phyloP scores from a whole-genome alignment of 2,888 invertebrate genomes.

The Capitulum mitella region DNA sequence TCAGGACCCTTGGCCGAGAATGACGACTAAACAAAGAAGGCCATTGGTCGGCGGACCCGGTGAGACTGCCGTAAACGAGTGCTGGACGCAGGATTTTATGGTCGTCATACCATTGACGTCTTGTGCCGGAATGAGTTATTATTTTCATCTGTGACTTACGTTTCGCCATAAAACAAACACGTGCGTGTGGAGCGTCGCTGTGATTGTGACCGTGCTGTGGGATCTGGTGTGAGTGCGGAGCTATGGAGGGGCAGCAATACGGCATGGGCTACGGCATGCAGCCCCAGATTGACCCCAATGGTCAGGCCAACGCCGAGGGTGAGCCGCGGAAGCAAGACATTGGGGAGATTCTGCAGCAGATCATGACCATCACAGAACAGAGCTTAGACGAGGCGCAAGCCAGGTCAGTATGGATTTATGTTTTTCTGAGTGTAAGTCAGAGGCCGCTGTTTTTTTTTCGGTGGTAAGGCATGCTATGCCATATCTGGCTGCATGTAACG shows the following conservation, averaged over 20 bases:
- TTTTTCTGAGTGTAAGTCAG: no score
- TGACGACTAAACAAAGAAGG: constrained; percentile 25
- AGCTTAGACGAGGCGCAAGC: constrained; percentile 97
- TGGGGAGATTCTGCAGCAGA: constrained; percentile 94
- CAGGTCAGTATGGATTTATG: constrained; percentile 53
- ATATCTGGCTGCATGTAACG: no score
- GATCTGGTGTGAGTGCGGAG: neutral
- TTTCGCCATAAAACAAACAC: constrained; percentile 18
- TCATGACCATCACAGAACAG: constrained; percentile 98
- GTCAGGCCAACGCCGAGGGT: constrained; percentile 36
- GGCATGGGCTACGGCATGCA: constrained; percentile 25
- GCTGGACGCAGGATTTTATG: constrained; percentile 21
- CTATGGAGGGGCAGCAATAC: constrained; percentile 20
- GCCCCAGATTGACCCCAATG: constrained; percentile 1
- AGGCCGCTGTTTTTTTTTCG: no score
- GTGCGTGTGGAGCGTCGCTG: neutral
- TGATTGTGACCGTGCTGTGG: constrained; percentile 6
- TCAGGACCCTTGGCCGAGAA: constrained; percentile 22
- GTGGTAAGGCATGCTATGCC: no score
- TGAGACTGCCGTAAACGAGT: constrained; percentile 18
- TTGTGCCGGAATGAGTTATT: constrained; percentile 21
- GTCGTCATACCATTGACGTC: constrained; percentile 26
- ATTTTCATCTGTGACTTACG: constrained; percentile 24
- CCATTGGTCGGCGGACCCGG: constrained; percentile 20
- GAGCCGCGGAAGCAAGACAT: constrained; percentile 85